phyloP scores from a whole-genome alignment of 1,140 invertebrate genomes.

The Papilio machaon region DNA sequence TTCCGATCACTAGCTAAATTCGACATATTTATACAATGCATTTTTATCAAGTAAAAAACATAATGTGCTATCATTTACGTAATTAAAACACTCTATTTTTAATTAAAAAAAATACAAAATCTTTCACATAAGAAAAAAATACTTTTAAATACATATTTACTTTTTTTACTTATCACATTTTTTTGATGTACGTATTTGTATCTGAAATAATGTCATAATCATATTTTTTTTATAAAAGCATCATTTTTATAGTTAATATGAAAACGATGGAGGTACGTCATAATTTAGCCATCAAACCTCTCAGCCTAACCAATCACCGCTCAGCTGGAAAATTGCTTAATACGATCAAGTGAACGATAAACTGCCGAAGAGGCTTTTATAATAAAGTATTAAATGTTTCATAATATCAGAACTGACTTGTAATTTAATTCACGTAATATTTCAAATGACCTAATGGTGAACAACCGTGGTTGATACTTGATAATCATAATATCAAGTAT shows the following conservation, averaged over 20 bases:
- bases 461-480: neutral
- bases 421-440: neutral
- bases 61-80: no score
- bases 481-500: no score
- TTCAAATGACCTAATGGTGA: neutral
- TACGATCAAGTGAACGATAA: constrained; percentile 18
- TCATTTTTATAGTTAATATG: constrained; percentile 10
- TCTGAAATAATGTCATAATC: neutral
- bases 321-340: constrained; percentile 20
- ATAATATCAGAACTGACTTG: neutral
- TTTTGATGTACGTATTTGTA: neutral
- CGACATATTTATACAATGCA: no score
- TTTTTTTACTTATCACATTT: no score
- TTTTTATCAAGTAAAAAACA: no score
- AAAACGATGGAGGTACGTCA: neutral
- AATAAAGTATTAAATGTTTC: constrained; percentile 8
- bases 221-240: neutral
- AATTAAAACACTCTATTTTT: no score
- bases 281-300: constrained; percentile 24
- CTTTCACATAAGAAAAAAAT: no score
- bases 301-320: constrained; percentile 4
- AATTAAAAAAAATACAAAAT: no score
- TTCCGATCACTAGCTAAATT: no score
- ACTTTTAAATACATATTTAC: no score
- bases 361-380: constrained; percentile 12